A percentile compares a stretch with the other conserved stretches of the same genome.
Conservation (phyloP, 1,140 invertebrate genomes). For the Pseudomyrmex sp. region DNA sequence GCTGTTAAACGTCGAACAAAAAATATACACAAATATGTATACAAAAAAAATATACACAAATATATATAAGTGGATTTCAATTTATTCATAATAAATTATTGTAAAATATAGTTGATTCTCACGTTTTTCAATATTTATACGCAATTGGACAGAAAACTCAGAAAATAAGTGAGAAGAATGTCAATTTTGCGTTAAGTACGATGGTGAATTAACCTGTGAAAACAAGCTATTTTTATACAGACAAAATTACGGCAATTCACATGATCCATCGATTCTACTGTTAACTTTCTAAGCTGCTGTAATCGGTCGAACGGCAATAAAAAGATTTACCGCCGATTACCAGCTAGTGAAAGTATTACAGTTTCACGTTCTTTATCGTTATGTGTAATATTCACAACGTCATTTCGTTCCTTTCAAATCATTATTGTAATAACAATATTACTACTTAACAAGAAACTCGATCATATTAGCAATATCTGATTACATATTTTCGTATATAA, state of each 20-base stretch:
- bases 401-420: constrained; percentile 9
- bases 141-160: background rate
- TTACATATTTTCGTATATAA: background rate
- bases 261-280: constrained; percentile 13
- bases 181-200: background rate
- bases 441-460: background rate
- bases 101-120: background rate
- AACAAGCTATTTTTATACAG: constrained; percentile 15
- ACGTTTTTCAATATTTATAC: background rate
- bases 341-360: constrained; percentile 41
- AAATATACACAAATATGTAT: too few species aligned
- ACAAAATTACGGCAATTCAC: constrained; percentile 29
- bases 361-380: background rate
- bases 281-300: constrained; percentile 54
- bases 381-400: background rate
- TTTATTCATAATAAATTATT: background rate
- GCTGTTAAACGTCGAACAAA: too few species aligned
- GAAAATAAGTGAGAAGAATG: background rate
- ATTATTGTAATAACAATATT: background rate
- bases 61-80: too few species aligned
- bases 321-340: constrained; percentile 21
- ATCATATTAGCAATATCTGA: background rate
- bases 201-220: background rate
- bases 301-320: constrained; percentile 33
- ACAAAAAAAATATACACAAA: too few species aligned